Evolutionary conservation across 2,113 vertebrate species (phyloP), one percentile per base, ranked within the genome.

Genomic region (Clarias macrocephalus): DNA sequence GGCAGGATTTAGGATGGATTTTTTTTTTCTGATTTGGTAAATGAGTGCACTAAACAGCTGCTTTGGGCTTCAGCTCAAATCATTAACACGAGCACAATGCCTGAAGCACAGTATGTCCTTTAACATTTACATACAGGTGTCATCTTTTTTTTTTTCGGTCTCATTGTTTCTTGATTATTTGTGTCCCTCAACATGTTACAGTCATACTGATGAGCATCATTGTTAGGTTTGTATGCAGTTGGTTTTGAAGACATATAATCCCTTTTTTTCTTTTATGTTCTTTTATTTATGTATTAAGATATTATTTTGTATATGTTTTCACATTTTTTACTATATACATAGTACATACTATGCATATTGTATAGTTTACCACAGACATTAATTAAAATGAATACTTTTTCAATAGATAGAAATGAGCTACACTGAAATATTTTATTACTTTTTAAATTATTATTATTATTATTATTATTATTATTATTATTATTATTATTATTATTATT

Each of bases 121-220:
- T 96, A 93, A 95, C 96, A 96, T 96, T 96, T 96, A 95, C 95
- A 96, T 95, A 94, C 94, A 91, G 92, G 92, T 93, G 91, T 95
- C 95, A 96, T 96, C 96, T 95, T 96, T 96, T 96, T 96, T 91
- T 95, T 94, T 96, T 91, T 95, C 94, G 93, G 94, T 93, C 93
- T 94, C 95, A 90, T 94, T 95, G 92, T 19, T 72, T 94, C 93
- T 87, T 94, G 94, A 93, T 93, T 92, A 91, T 93, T 92, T 90
- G 19, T 75, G 91, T 92, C 89, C 37, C 90, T 92, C 91, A 68
- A 65, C 90, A 93, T 88, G 89, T 91, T 83, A 79, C 81, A 83
- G 80, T 85, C 33, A 25, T 37, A 54, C 79, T 77, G 83, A 84
- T 83, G 85, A 65, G 52, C 48, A 86, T 88, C 25, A 52, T 54